These are phyloP conservation scores for Thermophis baileyi DNA, from an alignment of 2,113 vertebrate species.

Conservation along the genomic window DNA sequence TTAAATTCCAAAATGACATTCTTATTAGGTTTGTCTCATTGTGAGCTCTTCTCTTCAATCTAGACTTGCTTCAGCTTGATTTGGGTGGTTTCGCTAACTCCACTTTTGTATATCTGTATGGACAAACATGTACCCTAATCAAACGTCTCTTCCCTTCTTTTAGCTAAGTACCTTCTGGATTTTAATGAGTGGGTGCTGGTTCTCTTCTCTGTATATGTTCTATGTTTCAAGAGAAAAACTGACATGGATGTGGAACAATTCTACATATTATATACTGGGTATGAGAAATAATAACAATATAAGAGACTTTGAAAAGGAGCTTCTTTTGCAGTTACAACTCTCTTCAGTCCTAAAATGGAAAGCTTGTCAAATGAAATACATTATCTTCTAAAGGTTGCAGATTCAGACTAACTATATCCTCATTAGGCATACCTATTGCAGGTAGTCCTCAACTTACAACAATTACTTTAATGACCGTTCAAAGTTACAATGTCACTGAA, in stretches of 20 bases:
- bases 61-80: background rate
- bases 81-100: background rate
- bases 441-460: background rate
- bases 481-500: background rate
- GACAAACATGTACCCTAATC: background rate
- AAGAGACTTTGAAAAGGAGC: background rate
- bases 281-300: constrained; percentile 51
- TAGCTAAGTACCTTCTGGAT: constrained; percentile 77
- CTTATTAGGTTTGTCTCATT: background rate
- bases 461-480: background rate
- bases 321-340: background rate
- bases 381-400: background rate
- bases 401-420: background rate
- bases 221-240: constrained; percentile 66
- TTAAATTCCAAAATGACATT: background rate
- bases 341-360: background rate
- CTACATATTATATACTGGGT: constrained; percentile 67
- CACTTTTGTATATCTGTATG: background rate
- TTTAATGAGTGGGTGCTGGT: constrained; percentile 72
- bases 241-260: constrained; percentile 66
- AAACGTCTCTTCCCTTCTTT: background rate
- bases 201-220: constrained; percentile 68
- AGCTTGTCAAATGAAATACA: background rate
- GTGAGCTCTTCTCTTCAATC: background rate
- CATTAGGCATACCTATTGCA: background rate